Conservation (phyloP, 2,113 vertebrate genomes). For the Zosterops borbonicus region DNA sequence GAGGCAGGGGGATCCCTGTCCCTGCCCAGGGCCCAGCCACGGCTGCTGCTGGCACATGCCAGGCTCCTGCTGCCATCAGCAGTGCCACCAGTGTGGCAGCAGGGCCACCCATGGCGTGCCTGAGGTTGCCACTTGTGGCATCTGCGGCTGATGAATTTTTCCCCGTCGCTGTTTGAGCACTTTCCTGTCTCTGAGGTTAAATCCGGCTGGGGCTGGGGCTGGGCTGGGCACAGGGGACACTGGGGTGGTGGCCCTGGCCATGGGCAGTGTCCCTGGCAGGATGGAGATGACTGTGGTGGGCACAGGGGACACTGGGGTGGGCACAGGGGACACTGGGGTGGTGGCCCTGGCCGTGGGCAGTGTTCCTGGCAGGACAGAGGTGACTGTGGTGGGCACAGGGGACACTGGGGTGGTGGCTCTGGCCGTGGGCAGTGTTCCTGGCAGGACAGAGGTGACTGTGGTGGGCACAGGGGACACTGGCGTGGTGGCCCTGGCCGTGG, state of each 20-base stretch:
- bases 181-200: accelerated
- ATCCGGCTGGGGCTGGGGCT: background rate
- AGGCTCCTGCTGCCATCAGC: background rate
- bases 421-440: too few relatives aligned
- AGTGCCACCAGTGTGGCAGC: accelerated
- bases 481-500: too few relatives aligned
- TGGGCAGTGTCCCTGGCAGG: background rate
- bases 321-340: background rate
- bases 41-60: background rate
- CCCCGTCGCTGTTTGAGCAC: accelerated
- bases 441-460: too few relatives aligned
- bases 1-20: background rate
- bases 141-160: accelerated
- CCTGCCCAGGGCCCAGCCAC: background rate
- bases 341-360: too few relatives aligned
- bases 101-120: accelerated
- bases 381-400: too few relatives aligned
- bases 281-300: background rate
- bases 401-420: too few relatives aligned
- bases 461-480: too few relatives aligned
- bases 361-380: too few relatives aligned
- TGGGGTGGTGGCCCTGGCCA: background rate
- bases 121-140: accelerated
- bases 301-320: background rate
- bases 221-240: background rate